phyloP scores from a whole-genome alignment of 2,797 vertebrate species.

The Rousettus madagascariensis region DNA sequence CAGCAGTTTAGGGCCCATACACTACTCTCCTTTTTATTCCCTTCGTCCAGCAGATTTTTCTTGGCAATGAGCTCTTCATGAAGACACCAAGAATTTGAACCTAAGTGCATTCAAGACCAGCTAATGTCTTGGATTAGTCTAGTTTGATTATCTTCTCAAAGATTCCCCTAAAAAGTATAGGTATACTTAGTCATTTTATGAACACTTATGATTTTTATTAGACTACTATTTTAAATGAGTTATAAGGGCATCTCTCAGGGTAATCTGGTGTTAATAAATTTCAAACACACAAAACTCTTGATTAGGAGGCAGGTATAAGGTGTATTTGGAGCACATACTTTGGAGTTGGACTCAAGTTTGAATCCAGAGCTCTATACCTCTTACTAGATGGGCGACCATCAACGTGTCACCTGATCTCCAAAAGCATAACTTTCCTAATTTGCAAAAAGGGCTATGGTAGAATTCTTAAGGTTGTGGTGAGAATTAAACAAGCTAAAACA shows the following conservation, averaged over 20 bases:
- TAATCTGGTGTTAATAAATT: background rate
- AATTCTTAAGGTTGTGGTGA: background rate
- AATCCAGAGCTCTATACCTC: background rate
- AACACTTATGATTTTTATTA: conserved; percentile 10
- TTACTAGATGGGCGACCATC: background rate
- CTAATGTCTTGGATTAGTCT: background rate
- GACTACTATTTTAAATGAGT: background rate
- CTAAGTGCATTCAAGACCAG: background rate
- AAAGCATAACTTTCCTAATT: conserved; percentile 5
- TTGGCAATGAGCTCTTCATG: background rate
- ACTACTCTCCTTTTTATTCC: background rate
- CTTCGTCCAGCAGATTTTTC: background rate
- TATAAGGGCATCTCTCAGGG: background rate
- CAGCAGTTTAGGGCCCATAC: background rate
- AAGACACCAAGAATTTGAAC: conserved; percentile 10
- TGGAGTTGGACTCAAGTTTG: background rate
- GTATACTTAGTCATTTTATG: background rate
- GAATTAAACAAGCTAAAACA: background rate
- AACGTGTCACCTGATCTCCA: background rate
- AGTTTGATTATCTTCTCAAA: background rate
- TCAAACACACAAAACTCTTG: background rate
- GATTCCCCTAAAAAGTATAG: background rate
- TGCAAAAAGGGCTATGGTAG: background rate
- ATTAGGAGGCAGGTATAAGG: background rate
- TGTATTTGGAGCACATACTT: background rate